Percentiles rank a stretch among this genome's conserved stretches.
These are phyloP conservation scores for Polypterus bichir DNA, from an alignment of 2,113 vertebrate species.

Conservation along the genomic window DNA sequence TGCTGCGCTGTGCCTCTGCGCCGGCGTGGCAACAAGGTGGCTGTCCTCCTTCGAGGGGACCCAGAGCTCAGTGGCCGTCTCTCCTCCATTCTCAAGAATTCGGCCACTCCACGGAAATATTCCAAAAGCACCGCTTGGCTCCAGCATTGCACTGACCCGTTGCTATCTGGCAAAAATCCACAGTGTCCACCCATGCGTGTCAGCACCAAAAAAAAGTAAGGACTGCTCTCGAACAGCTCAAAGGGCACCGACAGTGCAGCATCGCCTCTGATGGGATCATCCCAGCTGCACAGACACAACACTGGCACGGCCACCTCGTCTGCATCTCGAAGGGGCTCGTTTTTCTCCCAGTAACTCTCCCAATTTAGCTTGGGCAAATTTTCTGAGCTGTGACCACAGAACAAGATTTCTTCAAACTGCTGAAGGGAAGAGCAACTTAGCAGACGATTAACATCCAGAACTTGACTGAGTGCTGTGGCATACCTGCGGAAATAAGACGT, in stretches of 20 bases:
- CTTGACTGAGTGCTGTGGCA: conserved; percentile 42
- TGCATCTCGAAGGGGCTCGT: conserved; percentile 76
- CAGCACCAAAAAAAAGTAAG: conserved; percentile 67
- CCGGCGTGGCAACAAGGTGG: conserved; percentile 23
- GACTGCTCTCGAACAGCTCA: conserved; percentile 66
- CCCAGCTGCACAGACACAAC: conserved; percentile 62
- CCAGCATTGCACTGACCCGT: conserved; percentile 41
- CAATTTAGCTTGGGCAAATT: conserved; percentile 43
- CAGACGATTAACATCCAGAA: conserved; percentile 41
- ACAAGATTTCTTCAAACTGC: conserved; percentile 66
- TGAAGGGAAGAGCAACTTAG: conserved; percentile 54
- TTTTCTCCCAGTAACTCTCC: conserved; percentile 72
- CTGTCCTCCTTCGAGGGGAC: conserved; percentile 25
- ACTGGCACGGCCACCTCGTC: conserved; percentile 73
- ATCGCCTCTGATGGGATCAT: conserved; percentile 63
- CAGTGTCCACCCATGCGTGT: conserved; percentile 66
- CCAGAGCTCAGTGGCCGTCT: conserved; percentile 21
- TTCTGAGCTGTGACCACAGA: conserved; percentile 39
- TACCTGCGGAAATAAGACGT: conserved; percentile 48
- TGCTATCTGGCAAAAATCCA: conserved; percentile 35
- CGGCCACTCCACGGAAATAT: conserved; percentile 54
- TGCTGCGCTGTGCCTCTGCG: conserved; percentile 32
- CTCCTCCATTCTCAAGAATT: conserved; percentile 63
- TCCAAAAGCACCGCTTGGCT: conserved; percentile 61
- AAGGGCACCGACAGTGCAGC: conserved; percentile 41